phyloP scores from a whole-genome alignment of 2,888 invertebrate species.

The Scrobipalpa costella region DNA sequence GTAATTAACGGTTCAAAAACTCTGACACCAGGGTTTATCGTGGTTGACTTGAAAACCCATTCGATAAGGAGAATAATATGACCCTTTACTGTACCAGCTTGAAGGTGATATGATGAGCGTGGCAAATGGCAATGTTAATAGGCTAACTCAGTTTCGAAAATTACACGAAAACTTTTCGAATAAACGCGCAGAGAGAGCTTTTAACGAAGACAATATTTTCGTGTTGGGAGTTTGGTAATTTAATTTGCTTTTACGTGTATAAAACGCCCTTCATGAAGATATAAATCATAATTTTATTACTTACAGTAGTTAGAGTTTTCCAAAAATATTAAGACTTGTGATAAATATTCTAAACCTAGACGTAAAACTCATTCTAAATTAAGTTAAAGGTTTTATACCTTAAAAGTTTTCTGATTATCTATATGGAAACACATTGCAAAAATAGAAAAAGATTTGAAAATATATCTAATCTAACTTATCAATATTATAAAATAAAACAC shows the following conservation, averaged over 20 bases:
- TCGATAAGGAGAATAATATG: too few relatives aligned
- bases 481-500: background rate
- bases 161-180: conserved; percentile 75
- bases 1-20: too few relatives aligned
- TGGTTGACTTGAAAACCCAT: too few relatives aligned
- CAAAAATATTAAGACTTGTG: too few relatives aligned
- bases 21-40: too few relatives aligned
- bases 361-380: too few relatives aligned
- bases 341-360: too few relatives aligned
- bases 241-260: conserved; percentile 48
- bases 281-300: background rate
- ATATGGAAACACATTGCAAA: too few relatives aligned
- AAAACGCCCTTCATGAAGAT: conserved; percentile 6
- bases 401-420: too few relatives aligned
- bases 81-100: conserved; percentile 36
- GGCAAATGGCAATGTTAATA: conserved; percentile 62
- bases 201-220: conserved; percentile 77
- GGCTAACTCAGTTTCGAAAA: conserved; percentile 67
- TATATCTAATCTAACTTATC: too few relatives aligned
- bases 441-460: too few relatives aligned
- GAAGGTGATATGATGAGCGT: conserved; percentile 44
- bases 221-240: conserved; percentile 66
- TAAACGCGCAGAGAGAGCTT: conserved; percentile 66
- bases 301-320: background rate
- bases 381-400: too few relatives aligned